Evolutionary conservation across 1,140 invertebrate genomes (phyloP), one percentile per base, ranked within the genome.

Genomic region (Halictus rubicundus): DNA sequence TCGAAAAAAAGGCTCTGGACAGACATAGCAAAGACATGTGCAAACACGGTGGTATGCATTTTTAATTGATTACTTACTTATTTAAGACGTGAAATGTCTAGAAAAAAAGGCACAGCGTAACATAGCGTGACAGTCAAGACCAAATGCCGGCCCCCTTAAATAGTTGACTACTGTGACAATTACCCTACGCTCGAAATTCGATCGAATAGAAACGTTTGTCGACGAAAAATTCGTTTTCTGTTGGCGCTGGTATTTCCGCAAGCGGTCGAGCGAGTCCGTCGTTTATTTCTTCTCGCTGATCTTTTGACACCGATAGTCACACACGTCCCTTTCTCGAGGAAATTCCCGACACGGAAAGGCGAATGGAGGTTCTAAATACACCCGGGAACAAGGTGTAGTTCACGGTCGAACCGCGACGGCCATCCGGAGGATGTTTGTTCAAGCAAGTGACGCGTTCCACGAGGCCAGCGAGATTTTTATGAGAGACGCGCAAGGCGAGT

Each of bases 381-480:
- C 32, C 76, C 46, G 54, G 2, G 76, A 54, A 72, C 76, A 78
- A 78, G 76, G 76, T 78, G 68, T 72, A 72, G 76, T 78, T 78
- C 76, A 78, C 63, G 76, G 76, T 19, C 75, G 27, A n/a, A 49
- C 9, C 25, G 21, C 10, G 14, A 8, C 16, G 4, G 32, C 32
- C 46, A 19, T 49, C 61, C 59, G 1, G 25, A 39, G 73, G 23
- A 76, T 68, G 59, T 78, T 78, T 78, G 61, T 63, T 52, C 75
- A 54, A 42, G 27, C 42, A 42, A 63, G 19, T 54, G 32, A 69
- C 75, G 42, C 66, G 66, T 16, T 32, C 2, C 27, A 25, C 21
- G n/a, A 14, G 27, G 5, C 57, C 9, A 21, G 68, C 37, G 23
- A n/a, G 39, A 60, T 19, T 32, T 66, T 42, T 23, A 27, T 1